phyloP scores from a whole-genome alignment of 2,113 vertebrate species.

The Pachyramphus minor region DNA sequence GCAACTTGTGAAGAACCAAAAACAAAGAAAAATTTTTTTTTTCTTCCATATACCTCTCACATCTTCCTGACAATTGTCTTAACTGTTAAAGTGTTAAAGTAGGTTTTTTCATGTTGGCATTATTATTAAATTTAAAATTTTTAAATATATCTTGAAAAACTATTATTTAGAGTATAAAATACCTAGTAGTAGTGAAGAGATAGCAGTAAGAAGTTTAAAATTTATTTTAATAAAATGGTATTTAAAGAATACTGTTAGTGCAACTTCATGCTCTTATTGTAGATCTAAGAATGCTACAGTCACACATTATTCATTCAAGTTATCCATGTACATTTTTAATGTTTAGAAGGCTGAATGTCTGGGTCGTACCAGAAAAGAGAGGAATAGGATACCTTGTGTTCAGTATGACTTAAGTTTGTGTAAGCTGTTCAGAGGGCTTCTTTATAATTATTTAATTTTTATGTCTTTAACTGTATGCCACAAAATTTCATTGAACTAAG shows the following conservation, averaged over 20 bases:
- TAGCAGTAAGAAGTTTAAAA: neutral
- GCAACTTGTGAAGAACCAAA: neutral
- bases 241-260: neutral
- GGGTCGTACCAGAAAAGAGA: neutral
- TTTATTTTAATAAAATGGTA: neutral
- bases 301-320: neutral
- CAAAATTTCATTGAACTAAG: neutral
- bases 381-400: neutral
- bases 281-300: neutral
- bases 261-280: neutral
- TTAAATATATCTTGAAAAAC: neutral
- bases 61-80: neutral
- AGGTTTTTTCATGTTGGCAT: neutral
- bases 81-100: neutral
- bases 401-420: neutral
- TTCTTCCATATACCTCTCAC: neutral
- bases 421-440: neutral
- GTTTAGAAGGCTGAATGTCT: neutral
- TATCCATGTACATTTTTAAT: neutral
- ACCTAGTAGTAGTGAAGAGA: neutral
- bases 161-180: neutral
- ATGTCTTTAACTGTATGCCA: neutral
- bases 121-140: neutral
- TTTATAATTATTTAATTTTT: neutral
- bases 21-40: neutral